Conservation (phyloP, 2,888 invertebrate genomes). For the Nemotelus pantherinus region DNA sequence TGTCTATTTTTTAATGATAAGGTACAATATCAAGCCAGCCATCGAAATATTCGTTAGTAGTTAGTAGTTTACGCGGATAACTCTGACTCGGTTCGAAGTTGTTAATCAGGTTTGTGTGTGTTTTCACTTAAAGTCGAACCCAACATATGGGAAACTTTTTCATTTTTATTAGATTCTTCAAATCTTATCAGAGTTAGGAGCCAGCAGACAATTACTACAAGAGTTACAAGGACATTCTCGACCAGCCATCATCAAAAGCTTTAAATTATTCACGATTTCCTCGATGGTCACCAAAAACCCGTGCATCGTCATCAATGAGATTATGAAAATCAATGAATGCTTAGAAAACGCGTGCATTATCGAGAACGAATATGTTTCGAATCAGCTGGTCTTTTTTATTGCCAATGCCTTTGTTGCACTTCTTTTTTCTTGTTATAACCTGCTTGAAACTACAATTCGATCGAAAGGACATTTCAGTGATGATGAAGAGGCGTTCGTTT, state of each 20-base stretch:
- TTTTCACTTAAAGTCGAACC: background rate
- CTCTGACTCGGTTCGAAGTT: background rate
- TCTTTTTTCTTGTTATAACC: constrained; percentile 5
- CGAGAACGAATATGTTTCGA: background rate
- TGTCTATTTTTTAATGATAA: background rate
- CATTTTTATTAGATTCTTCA: too few species aligned
- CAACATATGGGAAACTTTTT: too few species aligned
- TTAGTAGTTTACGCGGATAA: background rate
- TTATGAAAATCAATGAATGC: background rate
- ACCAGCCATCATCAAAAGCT: background rate
- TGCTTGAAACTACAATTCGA: background rate
- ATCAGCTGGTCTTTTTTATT: background rate
- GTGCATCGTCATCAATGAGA: background rate
- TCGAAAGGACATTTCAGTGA: background rate
- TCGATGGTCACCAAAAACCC: background rate
- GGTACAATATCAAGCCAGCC: background rate
- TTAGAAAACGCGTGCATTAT: background rate
- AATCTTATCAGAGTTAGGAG: background rate
- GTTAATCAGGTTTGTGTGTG: background rate
- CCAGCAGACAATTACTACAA: background rate
- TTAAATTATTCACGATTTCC: background rate
- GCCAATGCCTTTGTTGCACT: background rate
- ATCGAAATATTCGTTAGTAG: background rate
- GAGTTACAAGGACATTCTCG: background rate
- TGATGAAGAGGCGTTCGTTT: background rate